A percentile compares a stretch with the other conserved stretches of the same genome.
phyloP scores from a whole-genome alignment of 2,113 vertebrate genomes.

The Chlorocebus sabaeus region DNA sequence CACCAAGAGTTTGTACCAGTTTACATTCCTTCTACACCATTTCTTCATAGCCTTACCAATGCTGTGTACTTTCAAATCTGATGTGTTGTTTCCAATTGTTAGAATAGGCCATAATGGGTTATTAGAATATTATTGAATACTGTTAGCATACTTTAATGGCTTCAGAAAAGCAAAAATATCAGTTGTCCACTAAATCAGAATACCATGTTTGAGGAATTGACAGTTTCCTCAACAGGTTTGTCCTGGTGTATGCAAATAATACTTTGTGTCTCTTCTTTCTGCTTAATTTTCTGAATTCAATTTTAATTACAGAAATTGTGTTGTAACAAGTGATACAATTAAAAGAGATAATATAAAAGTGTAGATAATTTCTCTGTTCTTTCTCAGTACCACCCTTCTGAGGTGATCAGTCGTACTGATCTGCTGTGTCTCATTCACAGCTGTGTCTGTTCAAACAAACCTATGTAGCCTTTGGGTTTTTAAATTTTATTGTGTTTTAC shows the following conservation, averaged over 20 bases:
- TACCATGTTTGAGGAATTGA: background rate
- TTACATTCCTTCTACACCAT: background rate
- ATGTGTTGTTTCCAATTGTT: background rate
- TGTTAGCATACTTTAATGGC: background rate
- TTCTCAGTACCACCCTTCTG: background rate
- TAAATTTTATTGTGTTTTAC: background rate
- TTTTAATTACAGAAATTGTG: constrained; percentile 17
- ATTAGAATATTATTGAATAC: background rate
- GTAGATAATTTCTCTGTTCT: background rate
- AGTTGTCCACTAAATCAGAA: background rate
- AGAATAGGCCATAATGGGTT: background rate
- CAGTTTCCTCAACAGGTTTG: background rate
- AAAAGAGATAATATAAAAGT: background rate
- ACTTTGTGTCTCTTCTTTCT: background rate
- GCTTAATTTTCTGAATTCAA: background rate
- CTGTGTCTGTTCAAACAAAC: background rate
- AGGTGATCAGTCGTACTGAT: background rate
- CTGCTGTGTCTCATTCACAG: background rate
- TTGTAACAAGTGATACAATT: background rate
- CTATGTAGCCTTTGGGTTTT: background rate
- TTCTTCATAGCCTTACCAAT: background rate
- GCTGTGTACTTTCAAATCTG: background rate
- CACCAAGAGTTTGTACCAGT: background rate
- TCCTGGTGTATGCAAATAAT: background rate
- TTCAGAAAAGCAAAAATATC: background rate